phyloP scores from a whole-genome alignment of 2,113 vertebrate genomes.

The Catagonus wagneri region DNA sequence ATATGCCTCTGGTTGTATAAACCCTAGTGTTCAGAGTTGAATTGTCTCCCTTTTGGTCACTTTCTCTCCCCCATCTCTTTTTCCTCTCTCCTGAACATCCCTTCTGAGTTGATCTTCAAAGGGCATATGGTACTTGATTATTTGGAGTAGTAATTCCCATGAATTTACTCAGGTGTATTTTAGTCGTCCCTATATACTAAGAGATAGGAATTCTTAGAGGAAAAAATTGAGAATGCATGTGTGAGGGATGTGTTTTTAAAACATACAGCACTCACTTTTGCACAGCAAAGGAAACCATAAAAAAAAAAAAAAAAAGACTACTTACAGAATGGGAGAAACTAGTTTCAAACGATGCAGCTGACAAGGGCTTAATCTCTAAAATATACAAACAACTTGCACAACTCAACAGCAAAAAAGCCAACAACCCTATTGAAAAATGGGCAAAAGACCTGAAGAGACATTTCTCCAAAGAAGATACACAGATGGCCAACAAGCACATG shows the following conservation, averaged over 20 bases:
- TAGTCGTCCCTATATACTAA: neutral
- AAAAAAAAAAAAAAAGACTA: too few species aligned
- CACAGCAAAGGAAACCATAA: too few species aligned
- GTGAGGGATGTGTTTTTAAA: neutral
- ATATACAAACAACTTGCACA: too few species aligned
- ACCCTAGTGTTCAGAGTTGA: neutral
- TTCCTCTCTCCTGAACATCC: neutral
- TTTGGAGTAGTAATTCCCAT: neutral
- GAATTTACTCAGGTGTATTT: neutral
- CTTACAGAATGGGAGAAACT: too few species aligned
- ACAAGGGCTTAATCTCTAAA: too few species aligned
- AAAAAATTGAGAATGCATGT: neutral
- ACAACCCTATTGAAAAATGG: too few species aligned
- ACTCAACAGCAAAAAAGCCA: too few species aligned
- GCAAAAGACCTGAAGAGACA: too few species aligned
- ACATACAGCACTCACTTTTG: neutral
- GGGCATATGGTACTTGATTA: neutral
- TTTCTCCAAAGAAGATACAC: too few species aligned
- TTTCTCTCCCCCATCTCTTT: neutral
- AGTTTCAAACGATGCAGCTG: too few species aligned
- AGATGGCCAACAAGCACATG: too few species aligned
- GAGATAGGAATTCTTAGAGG: slow-evolving; percentile 26
- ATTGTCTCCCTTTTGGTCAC: neutral
- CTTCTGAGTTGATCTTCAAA: slow-evolving; percentile 1
- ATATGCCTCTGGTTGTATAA: neutral